Conservation (phyloP, 2,113 vertebrate genomes). For the Saccopteryx bilineata region DNA sequence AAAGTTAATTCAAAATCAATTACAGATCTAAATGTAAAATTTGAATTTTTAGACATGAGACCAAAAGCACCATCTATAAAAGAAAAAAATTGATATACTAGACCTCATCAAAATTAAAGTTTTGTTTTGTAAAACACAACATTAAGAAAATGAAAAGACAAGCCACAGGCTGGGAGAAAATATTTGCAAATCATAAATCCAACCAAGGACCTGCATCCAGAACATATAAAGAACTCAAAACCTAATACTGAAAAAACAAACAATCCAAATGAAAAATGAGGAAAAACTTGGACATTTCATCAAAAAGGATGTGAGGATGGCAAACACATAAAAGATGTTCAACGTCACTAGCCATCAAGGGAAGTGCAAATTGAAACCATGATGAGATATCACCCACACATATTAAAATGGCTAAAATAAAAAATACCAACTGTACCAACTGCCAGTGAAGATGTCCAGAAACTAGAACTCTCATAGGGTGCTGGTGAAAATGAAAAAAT, state of each 20-base stretch:
- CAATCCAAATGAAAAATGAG: not conserved
- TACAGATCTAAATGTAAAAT: slow-evolving; percentile 34
- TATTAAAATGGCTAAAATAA: slow-evolving; percentile 45
- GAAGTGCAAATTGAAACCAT: slow-evolving; percentile 59
- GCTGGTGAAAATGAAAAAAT: slow-evolving; percentile 37
- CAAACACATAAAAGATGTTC: slow-evolving; percentile 29
- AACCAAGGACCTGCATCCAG: not conserved
- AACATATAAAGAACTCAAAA: slow-evolving; percentile 39
- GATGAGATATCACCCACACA: not conserved
- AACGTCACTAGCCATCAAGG: not conserved
- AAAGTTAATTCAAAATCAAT: slow-evolving; percentile 55
- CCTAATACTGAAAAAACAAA: slow-evolving; percentile 10
- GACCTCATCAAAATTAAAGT: slow-evolving; percentile 38
- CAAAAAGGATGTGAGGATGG: not conserved
- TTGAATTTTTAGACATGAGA: slow-evolving; percentile 8
- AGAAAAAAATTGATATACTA: slow-evolving; percentile 30
- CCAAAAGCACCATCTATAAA: slow-evolving; percentile 29
- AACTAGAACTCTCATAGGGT: slow-evolving; percentile 18
- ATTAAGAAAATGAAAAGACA: not conserved
- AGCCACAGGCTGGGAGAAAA: not conserved
- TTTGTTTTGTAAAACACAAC: slow-evolving; percentile 37
- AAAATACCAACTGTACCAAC: slow-evolving; percentile 17
- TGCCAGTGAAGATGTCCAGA: not conserved
- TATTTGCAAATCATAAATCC: not conserved
- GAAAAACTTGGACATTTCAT: not conserved